phyloP scores from a whole-genome alignment of 1,140 invertebrate species.

The Odontomachus brunneus region DNA sequence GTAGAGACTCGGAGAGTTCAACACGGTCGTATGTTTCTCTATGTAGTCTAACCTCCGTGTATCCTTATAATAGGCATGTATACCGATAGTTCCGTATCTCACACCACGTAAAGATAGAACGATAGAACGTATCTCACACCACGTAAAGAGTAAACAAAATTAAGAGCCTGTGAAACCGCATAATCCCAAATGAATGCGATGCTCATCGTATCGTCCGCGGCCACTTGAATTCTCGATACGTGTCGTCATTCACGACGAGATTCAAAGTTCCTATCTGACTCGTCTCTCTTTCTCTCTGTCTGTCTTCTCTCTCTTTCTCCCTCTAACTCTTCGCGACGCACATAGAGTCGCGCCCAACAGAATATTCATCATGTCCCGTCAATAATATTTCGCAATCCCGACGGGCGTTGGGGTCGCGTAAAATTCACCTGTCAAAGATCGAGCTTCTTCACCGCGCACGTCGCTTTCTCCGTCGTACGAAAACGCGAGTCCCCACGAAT shows the following conservation, averaged over 20 bases:
- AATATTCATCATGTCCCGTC: conserved; percentile 13
- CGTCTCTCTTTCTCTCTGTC: background rate
- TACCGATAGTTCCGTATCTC: background rate
- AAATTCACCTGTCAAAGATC: conserved; percentile 43
- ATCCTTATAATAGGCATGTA: background rate
- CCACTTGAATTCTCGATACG: conserved; percentile 3
- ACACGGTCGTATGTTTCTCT: background rate
- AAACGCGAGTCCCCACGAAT: conserved; percentile 24
- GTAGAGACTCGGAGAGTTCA: background rate
- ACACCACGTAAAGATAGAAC: too few relatives aligned
- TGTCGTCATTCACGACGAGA: background rate
- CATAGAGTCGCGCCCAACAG: background rate
- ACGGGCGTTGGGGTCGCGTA: background rate
- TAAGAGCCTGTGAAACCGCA: background rate
- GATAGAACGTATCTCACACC: background rate
- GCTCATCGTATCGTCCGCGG: background rate
- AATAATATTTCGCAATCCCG: conserved; percentile 37
- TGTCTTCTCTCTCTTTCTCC: too few relatives aligned
- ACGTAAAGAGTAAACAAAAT: background rate
- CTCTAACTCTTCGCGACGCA: too few relatives aligned
- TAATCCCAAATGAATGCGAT: conserved; percentile 25
- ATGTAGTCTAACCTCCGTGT: background rate
- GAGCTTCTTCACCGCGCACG: conserved; percentile 25
- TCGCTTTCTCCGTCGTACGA: conserved; percentile 32
- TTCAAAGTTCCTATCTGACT: background rate